Conservation (phyloP, 2,888 invertebrate genomes). For the Crossocerus cetratus region DNA sequence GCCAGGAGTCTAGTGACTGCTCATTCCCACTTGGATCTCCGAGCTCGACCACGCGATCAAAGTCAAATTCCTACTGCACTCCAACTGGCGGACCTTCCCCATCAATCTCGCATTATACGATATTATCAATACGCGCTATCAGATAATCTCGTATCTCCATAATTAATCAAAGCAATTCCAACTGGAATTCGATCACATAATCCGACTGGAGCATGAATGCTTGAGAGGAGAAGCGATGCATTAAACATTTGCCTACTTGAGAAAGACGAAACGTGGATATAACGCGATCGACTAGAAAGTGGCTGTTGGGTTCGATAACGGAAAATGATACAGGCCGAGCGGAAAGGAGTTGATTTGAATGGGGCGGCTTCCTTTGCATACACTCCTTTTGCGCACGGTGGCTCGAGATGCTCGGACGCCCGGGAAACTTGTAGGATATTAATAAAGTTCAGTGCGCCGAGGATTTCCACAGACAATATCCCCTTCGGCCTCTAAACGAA, state of each 20-base stretch:
- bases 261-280: too few relatives aligned
- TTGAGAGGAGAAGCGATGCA: too few relatives aligned
- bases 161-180: too few relatives aligned
- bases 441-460: slow-evolving; percentile 59
- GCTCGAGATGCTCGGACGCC: slow-evolving; percentile 15
- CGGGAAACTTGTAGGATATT: slow-evolving; percentile 58
- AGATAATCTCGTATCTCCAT: too few relatives aligned
- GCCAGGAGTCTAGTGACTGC: slow-evolving; percentile 13
- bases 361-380: slow-evolving; percentile 9
- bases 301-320: too few relatives aligned
- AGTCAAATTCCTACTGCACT: background rate
- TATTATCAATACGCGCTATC: too few relatives aligned
- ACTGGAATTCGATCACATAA: too few relatives aligned
- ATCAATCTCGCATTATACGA: too few relatives aligned
- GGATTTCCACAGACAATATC: slow-evolving; percentile 26
- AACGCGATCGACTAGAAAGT: too few relatives aligned
- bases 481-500: slow-evolving; percentile 34
- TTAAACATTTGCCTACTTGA: too few relatives aligned
- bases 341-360: slow-evolving; percentile 20
- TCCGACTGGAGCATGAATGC: too few relatives aligned
- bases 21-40: background rate
- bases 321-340: background rate
- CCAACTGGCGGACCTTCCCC: background rate
- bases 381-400: slow-evolving; percentile 24
- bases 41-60: background rate